Conservation (phyloP, 2,797 vertebrate genomes). For the Channa striata region DNA sequence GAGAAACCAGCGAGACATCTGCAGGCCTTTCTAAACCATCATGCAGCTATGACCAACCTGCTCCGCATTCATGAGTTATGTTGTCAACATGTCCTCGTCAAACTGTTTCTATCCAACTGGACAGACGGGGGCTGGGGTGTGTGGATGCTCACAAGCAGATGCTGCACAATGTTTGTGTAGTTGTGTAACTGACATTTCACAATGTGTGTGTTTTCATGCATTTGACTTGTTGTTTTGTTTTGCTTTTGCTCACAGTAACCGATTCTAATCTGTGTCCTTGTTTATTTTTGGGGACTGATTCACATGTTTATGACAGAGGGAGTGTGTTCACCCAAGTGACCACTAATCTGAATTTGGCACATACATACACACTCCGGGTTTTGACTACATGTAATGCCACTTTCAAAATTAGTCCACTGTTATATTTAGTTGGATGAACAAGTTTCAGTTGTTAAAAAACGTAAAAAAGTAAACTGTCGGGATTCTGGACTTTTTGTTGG, state of each 20-base stretch:
- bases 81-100: constrained; percentile 28
- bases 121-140: constrained; percentile 9
- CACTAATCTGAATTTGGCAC: constrained; percentile 15
- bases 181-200: neutral
- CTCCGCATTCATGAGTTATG: constrained; percentile 16
- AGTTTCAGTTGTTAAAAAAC: constrained; percentile 14
- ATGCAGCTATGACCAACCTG: constrained; percentile 1
- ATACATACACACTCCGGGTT: constrained; percentile 1
- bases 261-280: constrained; percentile 18
- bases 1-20: constrained; percentile 28
- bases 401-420: neutral
- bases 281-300: constrained; percentile 50
- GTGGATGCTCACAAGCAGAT: neutral
- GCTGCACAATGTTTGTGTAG: neutral
- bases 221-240: neutral
- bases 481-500: too few species aligned
- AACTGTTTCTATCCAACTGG: constrained; percentile 12
- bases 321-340: constrained; percentile 22
- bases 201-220: neutral
- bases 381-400: neutral
- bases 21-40: constrained; percentile 11
- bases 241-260: constrained; percentile 36
- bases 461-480: too few species aligned
- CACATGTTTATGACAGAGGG: constrained; percentile 31
- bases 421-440: neutral